Conservation (phyloP, 2,797 vertebrate species). For the Danio choprae region DNA sequence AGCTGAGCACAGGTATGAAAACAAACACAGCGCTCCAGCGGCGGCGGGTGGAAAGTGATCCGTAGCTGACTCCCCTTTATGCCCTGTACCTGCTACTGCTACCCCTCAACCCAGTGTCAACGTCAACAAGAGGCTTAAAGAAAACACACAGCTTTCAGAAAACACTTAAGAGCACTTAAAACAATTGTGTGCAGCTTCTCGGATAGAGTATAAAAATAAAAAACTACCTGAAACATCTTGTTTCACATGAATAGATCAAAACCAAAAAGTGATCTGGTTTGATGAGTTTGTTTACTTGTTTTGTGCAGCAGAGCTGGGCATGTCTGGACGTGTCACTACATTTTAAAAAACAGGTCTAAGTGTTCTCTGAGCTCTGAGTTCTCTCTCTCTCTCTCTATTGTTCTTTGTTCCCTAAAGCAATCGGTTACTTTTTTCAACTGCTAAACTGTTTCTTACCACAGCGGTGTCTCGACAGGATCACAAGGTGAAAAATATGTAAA, state of each 20-base stretch:
- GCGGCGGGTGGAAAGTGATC: slow-evolving; percentile 80
- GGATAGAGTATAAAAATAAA: neutral
- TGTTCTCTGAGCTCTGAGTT: slow-evolving; percentile 61
- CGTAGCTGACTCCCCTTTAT: slow-evolving; percentile 68
- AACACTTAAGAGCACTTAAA: slow-evolving; percentile 8
- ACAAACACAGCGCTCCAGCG: slow-evolving; percentile 84
- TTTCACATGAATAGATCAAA: slow-evolving; percentile 22
- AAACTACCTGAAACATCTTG: slow-evolving; percentile 5
- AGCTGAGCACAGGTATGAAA: slow-evolving; percentile 89
- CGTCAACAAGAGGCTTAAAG: neutral
- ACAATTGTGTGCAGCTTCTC: neutral
- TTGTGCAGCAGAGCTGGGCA: slow-evolving; percentile 67
- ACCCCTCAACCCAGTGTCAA: slow-evolving; percentile 28
- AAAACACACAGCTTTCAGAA: neutral
- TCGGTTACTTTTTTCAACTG: slow-evolving; percentile 52
- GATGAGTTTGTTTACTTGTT: slow-evolving; percentile 72
- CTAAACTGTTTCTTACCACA: slow-evolving; percentile 52
- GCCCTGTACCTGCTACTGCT: slow-evolving; percentile 58
- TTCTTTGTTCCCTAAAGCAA: slow-evolving; percentile 60
- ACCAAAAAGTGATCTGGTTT: slow-evolving; percentile 65
- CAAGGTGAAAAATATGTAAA: slow-evolving; percentile 34
- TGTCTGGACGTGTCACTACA: slow-evolving; percentile 65
- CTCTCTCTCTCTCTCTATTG: slow-evolving; percentile 69
- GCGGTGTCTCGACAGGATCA: slow-evolving; percentile 60
- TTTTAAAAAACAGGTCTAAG: slow-evolving; percentile 55